Evolutionary conservation across 2,888 invertebrate genomes (phyloP).

Genomic region (Liopterus haemorrhoidalis): DNA sequence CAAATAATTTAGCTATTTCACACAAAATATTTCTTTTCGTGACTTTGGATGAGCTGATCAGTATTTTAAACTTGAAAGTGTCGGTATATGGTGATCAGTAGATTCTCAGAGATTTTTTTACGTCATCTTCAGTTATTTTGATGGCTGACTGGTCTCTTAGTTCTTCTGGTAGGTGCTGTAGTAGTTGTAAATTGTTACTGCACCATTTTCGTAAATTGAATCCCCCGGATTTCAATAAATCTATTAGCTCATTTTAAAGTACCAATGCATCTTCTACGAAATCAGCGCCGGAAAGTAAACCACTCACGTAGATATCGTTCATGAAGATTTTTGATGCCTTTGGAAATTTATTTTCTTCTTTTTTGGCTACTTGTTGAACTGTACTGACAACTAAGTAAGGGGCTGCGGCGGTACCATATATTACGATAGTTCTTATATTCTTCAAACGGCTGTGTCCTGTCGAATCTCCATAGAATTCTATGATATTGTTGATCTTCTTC

Average conservation of each 20-base stretch:
- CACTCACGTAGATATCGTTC: no score
- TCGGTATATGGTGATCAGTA: constrained; percentile 17
- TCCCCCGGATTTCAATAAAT: constrained; percentile 9
- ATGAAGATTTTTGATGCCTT: no score
- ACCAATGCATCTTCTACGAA: constrained; percentile 12
- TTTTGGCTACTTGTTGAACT: no score
- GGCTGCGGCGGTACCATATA: no score
- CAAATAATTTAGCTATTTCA: constrained; percentile 26
- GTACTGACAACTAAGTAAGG: no score
- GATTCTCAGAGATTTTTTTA: constrained; percentile 14
- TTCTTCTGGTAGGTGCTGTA: constrained; percentile 8
- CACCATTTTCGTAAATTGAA: constrained; percentile 24
- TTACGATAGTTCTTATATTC: no score
- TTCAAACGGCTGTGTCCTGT: no score
- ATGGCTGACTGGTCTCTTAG: constrained; percentile 9
- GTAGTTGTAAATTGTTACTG: constrained; percentile 16
- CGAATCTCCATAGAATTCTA: no score
- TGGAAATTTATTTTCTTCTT: no score
- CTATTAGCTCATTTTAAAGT: constrained; percentile 15
- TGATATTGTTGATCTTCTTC: no score
- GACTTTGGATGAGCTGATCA: neutral
- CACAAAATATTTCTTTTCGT: constrained; percentile 31
- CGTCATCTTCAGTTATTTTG: constrained; percentile 15
- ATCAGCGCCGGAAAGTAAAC: constrained; percentile 18
- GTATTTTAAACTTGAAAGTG: constrained; percentile 16